Evolutionary conservation across 2,888 invertebrate species (phyloP), one percentile per base, ranked within the genome.

Genomic region (Melolontha melolontha): DNA sequence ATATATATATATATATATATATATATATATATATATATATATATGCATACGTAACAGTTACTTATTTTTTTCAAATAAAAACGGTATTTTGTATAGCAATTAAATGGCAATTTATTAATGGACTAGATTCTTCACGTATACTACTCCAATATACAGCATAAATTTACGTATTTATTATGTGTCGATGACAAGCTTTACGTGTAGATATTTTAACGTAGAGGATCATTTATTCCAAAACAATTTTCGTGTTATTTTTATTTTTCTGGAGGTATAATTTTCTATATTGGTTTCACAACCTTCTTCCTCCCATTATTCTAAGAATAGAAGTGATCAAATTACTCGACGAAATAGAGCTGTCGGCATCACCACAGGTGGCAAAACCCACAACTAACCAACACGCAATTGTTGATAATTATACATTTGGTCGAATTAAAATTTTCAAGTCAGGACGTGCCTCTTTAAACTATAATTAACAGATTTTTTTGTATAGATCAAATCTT

Each of bases 301-400:
- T 59, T 47, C 59, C 12, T 44, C 5, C 11, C 27, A 44, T 59
- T 59, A 44, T 59, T 27, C 59, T 59, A 44, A 47, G 59, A 59
- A 59, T 59, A 44, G 59, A 44, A 59, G 44, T 44, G 59, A 59
- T 59, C 59, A 59, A 59, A 44, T 59, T 59, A 59, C 59, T 29
- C 59, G 59, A 70, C 75, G 75, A 75, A 75, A 75, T 75, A 72
- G 75, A 74, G 74, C 75, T 73, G 75, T 75, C 74, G 72, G 70
- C 71, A 44, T 41, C 74, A 63, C 75, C 12, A 54, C 75, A 70
- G 75, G 75, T 72, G 75, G 75, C 68, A 72, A 70, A 74, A 72
- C 67, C 67, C 72, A 69, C 70, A 67, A 65, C 72, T 69, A 70
- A 68, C 67, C 55, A 69, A 65, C 73, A 73, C 74, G 73, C 71